Conservation (phyloP, 1,140 invertebrate genomes). For the Drosophila lini region DNA sequence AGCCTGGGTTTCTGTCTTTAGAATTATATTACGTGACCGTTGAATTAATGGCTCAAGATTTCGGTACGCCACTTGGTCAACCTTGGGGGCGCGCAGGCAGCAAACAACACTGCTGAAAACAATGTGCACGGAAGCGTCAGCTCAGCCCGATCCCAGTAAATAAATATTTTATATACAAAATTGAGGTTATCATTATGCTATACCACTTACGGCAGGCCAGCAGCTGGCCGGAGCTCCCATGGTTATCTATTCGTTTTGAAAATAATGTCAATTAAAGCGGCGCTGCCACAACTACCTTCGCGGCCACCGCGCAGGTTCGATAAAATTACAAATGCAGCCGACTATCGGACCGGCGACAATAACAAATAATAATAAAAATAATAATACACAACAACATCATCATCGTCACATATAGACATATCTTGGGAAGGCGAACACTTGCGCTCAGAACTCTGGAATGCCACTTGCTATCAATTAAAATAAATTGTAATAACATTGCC, state of each 20-base stretch:
- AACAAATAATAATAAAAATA: constrained; percentile 32
- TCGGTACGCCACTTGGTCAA: constrained; percentile 36
- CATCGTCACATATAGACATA: constrained; percentile 13
- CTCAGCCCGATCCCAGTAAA: constrained; percentile 17
- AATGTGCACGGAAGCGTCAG: constrained; percentile 41
- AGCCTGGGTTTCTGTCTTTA: constrained; percentile 45
- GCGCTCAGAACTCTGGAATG: constrained; percentile 41
- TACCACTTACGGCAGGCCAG: constrained; percentile 11
- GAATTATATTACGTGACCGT: constrained; percentile 73
- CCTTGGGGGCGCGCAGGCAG: constrained; percentile 4
- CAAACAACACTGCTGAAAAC: constrained; percentile 41
- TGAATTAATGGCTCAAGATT: constrained; percentile 60
- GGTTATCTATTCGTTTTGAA: constrained; percentile 44
- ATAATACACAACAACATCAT: constrained; percentile 5
- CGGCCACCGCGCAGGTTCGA: constrained; percentile 23
- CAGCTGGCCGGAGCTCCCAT: constrained; percentile 40
- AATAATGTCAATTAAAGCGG: constrained; percentile 56
- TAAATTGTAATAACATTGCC: constrained; percentile 65
- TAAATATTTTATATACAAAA: constrained; percentile 33
- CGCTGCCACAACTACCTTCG: constrained; percentile 17
- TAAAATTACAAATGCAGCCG: constrained; percentile 52
- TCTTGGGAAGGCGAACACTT: constrained; percentile 74
- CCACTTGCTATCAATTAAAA: constrained; percentile 74
- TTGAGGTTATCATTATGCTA: constrained; percentile 35
- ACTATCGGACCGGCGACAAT: constrained; percentile 28